Evolutionary conservation across 2,797 vertebrate species (phyloP), one percentile per base, ranked within the genome.

Genomic region (Galaxias olidus): DNA sequence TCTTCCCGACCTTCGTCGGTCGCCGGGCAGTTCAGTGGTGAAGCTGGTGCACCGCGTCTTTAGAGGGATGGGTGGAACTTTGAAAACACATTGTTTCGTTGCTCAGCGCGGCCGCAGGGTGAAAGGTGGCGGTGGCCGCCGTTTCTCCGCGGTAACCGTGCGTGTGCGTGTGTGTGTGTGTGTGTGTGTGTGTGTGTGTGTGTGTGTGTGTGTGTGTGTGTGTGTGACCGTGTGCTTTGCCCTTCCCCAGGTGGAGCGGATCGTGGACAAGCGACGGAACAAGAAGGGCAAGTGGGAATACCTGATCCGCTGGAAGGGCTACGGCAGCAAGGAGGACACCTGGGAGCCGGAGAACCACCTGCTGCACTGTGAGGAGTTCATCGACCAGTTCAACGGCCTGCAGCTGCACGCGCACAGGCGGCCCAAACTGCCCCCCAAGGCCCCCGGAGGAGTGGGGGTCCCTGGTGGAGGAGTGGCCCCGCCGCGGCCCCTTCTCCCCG

Each of bases 281-380:
- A 98, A 96, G 82, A 98, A 98, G 78, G 97, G 97, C 3, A 98
- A 98, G 81, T 98, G 96, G 96, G 97, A 99, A 74, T 98, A 97
- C 78, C 90, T 99, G 15, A 98, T 99, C 73, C 90, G 96, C 62
- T 99, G 97, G 97, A 98, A 98, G 88, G 96, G 97, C 57, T 99
- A 98, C 0, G 95, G 96, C 54, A 96, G 95, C 83, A 94, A 95
- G 0, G 96, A 97, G 83, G 97, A 98, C 86, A 98, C 97, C 0
- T 99, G 97, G 97, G 97, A 99, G 82, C 97, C 97, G 0, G 96
- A 98, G 63, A 91, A 98, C 66, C 96, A 99, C 73, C 91, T 99
- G 4, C 87, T 96, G 63, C 96, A 98, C 88, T 99, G 97, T 57
- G 96, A 98, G 86, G 96, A 98, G 81, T 99, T 98, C 73, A 98